phyloP scores from a whole-genome alignment of 23 tunicate genomes.

The Phallusia fumigata region DNA sequence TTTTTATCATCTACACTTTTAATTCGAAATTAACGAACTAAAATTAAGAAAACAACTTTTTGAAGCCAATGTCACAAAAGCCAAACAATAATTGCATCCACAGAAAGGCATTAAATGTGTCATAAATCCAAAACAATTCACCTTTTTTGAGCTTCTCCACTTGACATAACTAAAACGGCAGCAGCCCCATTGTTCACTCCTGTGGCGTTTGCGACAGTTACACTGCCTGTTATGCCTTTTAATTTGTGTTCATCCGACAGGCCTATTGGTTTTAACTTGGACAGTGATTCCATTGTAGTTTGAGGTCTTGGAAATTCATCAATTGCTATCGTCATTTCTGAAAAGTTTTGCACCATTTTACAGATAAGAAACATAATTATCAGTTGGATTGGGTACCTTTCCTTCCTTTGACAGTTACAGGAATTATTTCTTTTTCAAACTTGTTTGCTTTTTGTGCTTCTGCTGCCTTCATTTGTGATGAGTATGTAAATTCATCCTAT shows the following conservation, averaged over 20 bases:
- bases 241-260: constrained; percentile 1
- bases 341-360: too few species aligned
- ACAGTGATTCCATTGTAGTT: constrained; percentile 40
- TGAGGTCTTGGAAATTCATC: constrained; percentile 64
- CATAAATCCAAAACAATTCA: background rate
- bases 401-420: constrained; percentile 27
- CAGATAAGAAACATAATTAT: background rate
- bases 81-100: too few species aligned
- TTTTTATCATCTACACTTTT: too few species aligned
- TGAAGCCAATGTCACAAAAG: too few species aligned
- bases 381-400: background rate
- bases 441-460: constrained; percentile 36
- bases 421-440: constrained; percentile 53
- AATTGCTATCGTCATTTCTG: background rate
- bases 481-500: constrained; percentile 33
- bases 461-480: constrained; percentile 45
- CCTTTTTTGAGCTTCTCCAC: constrained; percentile 44
- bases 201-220: constrained; percentile 61
- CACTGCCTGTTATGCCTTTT: constrained; percentile 31
- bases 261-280: constrained; percentile 23
- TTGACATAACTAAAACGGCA: constrained; percentile 48
- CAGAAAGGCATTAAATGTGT: too few species aligned
- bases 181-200: constrained; percentile 80
- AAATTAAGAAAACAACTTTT: too few species aligned
- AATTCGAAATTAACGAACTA: too few species aligned